A percentile compares a stretch with the other conserved stretches of the same genome.
Evolutionary conservation across 2,797 vertebrate species (phyloP).

Genomic region (Tragopan temminckii): DNA sequence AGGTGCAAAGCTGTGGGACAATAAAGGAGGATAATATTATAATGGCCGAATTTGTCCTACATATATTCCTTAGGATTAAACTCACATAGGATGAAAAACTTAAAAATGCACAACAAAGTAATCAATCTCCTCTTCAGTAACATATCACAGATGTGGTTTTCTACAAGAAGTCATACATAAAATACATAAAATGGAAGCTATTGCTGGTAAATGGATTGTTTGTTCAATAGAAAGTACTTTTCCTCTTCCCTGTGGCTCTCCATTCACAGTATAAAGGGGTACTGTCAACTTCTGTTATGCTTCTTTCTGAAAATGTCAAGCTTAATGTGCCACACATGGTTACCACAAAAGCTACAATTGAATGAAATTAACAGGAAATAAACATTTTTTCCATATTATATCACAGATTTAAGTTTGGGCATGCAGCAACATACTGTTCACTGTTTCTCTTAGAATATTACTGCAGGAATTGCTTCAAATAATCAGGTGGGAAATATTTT

Average conservation of each 20-base stretch:
- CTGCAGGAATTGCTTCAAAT: not conserved
- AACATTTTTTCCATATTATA: not conserved
- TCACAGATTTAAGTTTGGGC: not conserved
- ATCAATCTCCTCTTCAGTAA: not conserved
- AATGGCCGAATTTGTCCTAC: not conserved
- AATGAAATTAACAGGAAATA: not conserved
- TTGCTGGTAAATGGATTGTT: not conserved
- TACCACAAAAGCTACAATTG: not conserved
- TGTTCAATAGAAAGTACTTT: not conserved
- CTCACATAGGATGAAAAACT: not conserved
- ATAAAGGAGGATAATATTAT: not conserved
- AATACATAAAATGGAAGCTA: conserved; percentile 3
- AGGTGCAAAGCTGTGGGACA: not conserved
- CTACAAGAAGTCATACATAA: not conserved
- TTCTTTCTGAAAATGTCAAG: not conserved
- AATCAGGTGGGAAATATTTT: not conserved
- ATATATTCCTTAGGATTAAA: not conserved
- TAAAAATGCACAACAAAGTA: not conserved
- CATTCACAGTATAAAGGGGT: not conserved
- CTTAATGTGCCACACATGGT: not conserved
- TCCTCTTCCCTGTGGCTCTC: not conserved
- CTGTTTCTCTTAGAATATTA: not conserved
- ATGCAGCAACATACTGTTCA: not conserved
- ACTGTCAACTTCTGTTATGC: not conserved
- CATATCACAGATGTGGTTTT: not conserved